Conservation (phyloP, 2,888 invertebrate species). For the Apamea sordens region DNA sequence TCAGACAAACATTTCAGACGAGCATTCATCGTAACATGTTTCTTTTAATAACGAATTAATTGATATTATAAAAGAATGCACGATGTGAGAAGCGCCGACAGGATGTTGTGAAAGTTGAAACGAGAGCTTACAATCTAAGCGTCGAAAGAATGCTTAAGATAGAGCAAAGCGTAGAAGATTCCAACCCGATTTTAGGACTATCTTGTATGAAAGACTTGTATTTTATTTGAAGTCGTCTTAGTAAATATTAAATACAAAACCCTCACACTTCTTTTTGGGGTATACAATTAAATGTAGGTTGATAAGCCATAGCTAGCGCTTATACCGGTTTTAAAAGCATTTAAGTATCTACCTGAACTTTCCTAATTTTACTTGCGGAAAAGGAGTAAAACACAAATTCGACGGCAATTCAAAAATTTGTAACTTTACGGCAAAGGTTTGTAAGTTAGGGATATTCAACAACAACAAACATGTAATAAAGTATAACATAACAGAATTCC, state of each 20-base stretch:
- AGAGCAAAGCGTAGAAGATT: constrained; percentile 43
- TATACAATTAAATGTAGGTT: neutral
- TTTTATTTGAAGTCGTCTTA: neutral
- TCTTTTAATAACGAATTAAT: constrained; percentile 50
- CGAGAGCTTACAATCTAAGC: constrained; percentile 58
- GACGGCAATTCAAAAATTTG: neutral
- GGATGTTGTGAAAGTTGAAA: constrained; percentile 63
- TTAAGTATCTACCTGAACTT: too few species aligned
- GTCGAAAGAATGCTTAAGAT: constrained; percentile 51
- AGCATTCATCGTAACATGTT: constrained; percentile 15
- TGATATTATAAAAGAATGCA: constrained; percentile 56
- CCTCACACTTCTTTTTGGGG: neutral
- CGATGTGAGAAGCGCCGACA: constrained; percentile 52
- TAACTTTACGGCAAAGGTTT: neutral
- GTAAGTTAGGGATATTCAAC: neutral
- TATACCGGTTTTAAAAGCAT: neutral
- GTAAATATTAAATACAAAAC: neutral
- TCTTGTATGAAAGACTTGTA: constrained; percentile 13
- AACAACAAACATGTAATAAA: neutral
- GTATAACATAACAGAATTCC: neutral
- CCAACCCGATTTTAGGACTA: constrained; percentile 19
- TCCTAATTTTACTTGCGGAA: neutral
- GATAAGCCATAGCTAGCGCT: neutral
- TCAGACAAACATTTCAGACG: constrained; percentile 31
- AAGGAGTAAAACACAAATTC: neutral